These are phyloP conservation scores for Cactoblastis cactorum DNA, from an alignment of 2,888 invertebrate species.

Conservation along the genomic window DNA sequence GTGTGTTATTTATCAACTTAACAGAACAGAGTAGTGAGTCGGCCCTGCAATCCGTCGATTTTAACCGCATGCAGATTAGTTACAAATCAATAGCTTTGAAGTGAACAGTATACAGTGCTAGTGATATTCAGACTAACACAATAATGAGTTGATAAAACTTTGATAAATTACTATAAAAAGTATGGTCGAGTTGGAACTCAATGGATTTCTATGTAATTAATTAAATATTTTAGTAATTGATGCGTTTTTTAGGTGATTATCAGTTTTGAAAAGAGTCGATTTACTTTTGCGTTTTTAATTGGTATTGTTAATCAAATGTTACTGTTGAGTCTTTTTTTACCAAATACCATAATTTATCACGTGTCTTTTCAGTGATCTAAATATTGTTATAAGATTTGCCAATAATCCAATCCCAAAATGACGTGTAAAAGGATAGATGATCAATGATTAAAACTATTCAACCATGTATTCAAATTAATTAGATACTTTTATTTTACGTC, in stretches of 20 bases:
- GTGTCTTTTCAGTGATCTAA: too few relatives aligned
- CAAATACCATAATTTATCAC: too few relatives aligned
- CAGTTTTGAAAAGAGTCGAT: too few relatives aligned
- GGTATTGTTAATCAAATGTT: too few relatives aligned
- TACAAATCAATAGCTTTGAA: background rate
- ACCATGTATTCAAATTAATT: too few relatives aligned
- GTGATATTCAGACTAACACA: background rate
- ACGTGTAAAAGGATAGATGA: too few relatives aligned
- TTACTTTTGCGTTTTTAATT: too few relatives aligned
- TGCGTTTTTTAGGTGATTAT: background rate
- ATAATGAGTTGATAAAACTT: background rate
- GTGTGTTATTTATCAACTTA: background rate
- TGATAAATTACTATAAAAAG: slow-evolving; percentile 14
- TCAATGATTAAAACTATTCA: too few relatives aligned
- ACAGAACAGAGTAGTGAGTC: background rate
- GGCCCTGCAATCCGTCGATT: background rate
- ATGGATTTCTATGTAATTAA: slow-evolving; percentile 25
- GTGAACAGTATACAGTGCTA: background rate
- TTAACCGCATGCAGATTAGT: slow-evolving; percentile 1
- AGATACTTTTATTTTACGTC: too few relatives aligned
- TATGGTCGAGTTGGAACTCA: slow-evolving; percentile 28
- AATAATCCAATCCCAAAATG: too few relatives aligned
- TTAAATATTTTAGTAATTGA: background rate
- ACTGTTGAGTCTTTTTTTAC: too few relatives aligned
- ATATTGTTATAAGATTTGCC: too few relatives aligned